phyloP scores from a whole-genome alignment of 1,140 invertebrate genomes.

The Diorhabda sublineata region DNA sequence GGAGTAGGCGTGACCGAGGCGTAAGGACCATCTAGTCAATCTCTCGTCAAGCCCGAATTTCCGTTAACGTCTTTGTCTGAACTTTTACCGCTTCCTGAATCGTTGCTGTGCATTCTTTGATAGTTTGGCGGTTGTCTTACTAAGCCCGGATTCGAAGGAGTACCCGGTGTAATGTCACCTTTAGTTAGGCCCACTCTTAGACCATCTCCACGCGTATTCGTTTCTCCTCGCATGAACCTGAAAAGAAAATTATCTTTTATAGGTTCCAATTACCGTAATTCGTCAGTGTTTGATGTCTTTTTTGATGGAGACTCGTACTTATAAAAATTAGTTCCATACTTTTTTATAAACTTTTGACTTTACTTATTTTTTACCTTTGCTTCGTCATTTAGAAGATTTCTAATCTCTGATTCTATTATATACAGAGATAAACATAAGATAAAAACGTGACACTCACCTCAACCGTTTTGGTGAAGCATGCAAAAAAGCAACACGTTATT shows the following conservation, averaged over 20 bases:
- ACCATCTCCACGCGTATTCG: slow-evolving; percentile 48
- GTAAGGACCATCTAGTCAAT: slow-evolving; percentile 70
- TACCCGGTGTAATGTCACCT: slow-evolving; percentile 61
- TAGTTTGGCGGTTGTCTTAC: slow-evolving; percentile 65
- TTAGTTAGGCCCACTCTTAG: slow-evolving; percentile 47
- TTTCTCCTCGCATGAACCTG: slow-evolving; percentile 78
- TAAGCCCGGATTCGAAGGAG: slow-evolving; percentile 57
- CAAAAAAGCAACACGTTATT: slow-evolving; percentile 21
- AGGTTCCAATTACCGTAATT: too few relatives aligned
- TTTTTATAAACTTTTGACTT: too few relatives aligned
- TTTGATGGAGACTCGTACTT: too few relatives aligned
- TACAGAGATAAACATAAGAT: background rate
- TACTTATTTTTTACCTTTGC: too few relatives aligned
- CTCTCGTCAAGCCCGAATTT: slow-evolving; percentile 48
- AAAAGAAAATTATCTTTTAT: slow-evolving; percentile 1
- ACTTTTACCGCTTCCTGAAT: slow-evolving; percentile 65
- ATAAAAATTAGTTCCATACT: too few relatives aligned
- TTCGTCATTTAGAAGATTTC: too few relatives aligned
- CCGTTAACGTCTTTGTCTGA: slow-evolving; percentile 63
- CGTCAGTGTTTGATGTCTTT: too few relatives aligned
- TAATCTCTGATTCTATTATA: too few relatives aligned
- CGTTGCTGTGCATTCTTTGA: slow-evolving; percentile 81
- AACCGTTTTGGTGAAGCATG: slow-evolving; percentile 26
- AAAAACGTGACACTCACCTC: slow-evolving; percentile 24
- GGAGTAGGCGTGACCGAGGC: slow-evolving; percentile 45